Base-by-base conservation (phyloP, 1,140 invertebrate genomes). In the Thalassaphorura encarpata region DNA sequence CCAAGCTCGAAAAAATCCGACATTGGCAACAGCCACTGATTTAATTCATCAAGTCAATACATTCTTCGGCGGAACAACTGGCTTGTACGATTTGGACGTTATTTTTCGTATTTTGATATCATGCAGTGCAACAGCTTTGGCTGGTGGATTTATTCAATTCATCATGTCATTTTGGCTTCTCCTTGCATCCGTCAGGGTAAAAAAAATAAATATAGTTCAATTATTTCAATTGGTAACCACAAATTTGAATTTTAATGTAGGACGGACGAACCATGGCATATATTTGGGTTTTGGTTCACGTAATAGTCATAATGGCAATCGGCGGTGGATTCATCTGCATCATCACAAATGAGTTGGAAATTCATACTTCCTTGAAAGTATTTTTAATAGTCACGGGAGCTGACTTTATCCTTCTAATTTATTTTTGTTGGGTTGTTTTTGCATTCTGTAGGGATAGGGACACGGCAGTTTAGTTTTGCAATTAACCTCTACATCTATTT, bases 1-100 rank as follows among this genome's bases (percentile, higher is more conserved):
- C 6, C 62, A 64, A 50, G 53, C 43, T 3, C 48, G 55, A 50
- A 46, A 47, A 29, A 64, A 64, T 26, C 62, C 62, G 0, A 64
- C 62, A 5, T 36, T 64, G 16, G 24, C 41, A n/a, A 64, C 62
- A 8, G 62, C 62, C n/a, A 52, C 36, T 23, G 39, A 47, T 39
- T 49, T 64, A 3, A 19, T 64, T 6, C 42, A 43, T 28, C 62
- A 64, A 57, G 62, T 64, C 8, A 64, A 62, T 24, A 62, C 61
- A 21, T 62, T 62, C 28, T 62, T 62, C 23, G 60, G 60, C 1
- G 55, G 60, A 23, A 58, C 60, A 5, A 62, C 55, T 1, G 55
- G 60, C 23, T 45, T 64, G 1, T 64, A 64, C 49, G 62, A 64
- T 33, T 28, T 64, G 18, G 55, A 64, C 28, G 48, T 64, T 8